Percentiles rank a stretch among this genome's conserved stretches.
These are phyloP conservation scores for human DNA, from an alignment of 2,113 vertebrate species.

Conservation along the genomic window DNA sequence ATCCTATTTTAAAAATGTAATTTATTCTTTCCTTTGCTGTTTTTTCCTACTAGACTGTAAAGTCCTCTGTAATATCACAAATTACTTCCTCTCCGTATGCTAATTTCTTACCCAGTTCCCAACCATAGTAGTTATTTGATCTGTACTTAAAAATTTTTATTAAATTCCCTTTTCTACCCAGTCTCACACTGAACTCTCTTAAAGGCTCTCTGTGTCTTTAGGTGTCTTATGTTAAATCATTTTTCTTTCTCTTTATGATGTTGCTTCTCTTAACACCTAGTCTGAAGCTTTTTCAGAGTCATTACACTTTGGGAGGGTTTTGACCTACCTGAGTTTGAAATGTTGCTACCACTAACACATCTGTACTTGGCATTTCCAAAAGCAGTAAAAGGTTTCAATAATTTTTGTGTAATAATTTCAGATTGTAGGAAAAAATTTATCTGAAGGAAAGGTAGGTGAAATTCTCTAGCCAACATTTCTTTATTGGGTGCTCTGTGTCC, in stretches of 20 bases:
- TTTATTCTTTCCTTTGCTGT: constrained; percentile 24
- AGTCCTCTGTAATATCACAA: not conserved
- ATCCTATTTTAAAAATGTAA: constrained; percentile 49
- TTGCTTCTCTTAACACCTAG: not conserved
- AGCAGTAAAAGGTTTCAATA: not conserved
- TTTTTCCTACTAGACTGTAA: constrained; percentile 18
- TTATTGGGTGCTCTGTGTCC: not conserved
- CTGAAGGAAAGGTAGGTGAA: not conserved
- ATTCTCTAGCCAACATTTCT: not conserved
- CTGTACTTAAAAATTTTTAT: constrained; percentile 10
- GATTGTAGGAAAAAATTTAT: not conserved
- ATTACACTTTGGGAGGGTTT: not conserved
- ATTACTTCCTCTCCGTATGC: not conserved
- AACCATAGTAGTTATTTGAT: not conserved
- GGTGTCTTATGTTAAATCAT: not conserved
- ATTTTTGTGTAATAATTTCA: not conserved
- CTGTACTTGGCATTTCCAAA: constrained; percentile 7
- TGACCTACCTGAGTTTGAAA: not conserved
- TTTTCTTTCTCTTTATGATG: constrained; percentile 6
- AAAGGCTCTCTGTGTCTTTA: not conserved
- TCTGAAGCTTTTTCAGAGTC: not conserved
- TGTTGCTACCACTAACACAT: not conserved
- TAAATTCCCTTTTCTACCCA: not conserved
- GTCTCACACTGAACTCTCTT: not conserved
- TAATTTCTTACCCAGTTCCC: constrained; percentile 31